Conservation (phyloP, 2,113 vertebrate species). For the Anolis sagrei region DNA sequence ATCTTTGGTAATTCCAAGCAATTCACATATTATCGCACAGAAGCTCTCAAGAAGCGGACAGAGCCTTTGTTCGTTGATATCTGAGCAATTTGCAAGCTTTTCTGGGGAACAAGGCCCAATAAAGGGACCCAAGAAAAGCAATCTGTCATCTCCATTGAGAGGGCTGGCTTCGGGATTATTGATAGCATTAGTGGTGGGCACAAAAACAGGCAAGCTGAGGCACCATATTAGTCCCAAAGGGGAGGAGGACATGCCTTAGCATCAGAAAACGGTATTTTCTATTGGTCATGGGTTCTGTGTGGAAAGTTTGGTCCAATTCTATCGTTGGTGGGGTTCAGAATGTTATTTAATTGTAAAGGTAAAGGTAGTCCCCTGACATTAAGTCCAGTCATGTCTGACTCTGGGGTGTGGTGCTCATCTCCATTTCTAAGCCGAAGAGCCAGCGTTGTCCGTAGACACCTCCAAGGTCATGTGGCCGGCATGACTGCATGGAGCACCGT, state of each 20-base stretch:
- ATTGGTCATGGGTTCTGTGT: no score
- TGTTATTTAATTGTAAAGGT: no score
- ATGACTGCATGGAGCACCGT: no score
- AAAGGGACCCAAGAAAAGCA: conserved; percentile 86
- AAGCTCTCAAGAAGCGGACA: conserved; percentile 78
- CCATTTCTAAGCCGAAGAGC: no score
- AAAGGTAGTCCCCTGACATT: no score
- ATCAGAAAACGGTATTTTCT: no score
- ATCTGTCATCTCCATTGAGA: conserved; percentile 81
- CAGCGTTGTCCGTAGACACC: no score
- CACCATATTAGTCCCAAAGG: neutral
- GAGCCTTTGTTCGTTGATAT: conserved; percentile 88
- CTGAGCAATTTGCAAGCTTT: conserved; percentile 93
- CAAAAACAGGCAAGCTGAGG: neutral
- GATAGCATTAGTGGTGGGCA: conserved; percentile 59
- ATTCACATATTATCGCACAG: conserved; percentile 80
- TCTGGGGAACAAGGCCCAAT: conserved; percentile 81
- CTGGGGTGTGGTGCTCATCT: no score
- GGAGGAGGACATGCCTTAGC: neutral
- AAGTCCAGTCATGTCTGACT: no score
- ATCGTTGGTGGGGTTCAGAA: no score
- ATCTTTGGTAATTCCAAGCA: conserved; percentile 85
- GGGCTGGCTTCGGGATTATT: conserved; percentile 70
- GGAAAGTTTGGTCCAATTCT: no score
- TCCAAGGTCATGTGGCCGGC: no score